A percentile compares a stretch with the other conserved stretches of the same genome.
Conservation (phyloP, 2,113 vertebrate species). For the Chlamydotis undulata region DNA sequence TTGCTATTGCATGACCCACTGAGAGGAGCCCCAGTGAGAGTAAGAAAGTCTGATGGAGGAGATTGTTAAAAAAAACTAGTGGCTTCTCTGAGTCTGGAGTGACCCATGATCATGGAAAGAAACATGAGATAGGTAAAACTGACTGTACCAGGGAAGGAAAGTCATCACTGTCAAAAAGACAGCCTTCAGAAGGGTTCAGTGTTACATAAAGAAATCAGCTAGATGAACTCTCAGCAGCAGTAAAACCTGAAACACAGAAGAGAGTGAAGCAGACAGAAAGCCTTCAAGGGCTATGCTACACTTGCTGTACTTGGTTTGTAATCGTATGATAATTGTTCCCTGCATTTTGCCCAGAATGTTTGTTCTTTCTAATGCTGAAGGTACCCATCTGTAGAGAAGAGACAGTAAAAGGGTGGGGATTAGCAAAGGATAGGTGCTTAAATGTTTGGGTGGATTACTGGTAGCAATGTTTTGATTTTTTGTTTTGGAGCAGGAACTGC, state of each 20-base stretch:
- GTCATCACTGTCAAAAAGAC: background rate
- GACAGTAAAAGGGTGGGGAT: background rate
- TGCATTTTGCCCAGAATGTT: background rate
- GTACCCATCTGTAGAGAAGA: background rate
- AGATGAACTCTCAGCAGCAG: background rate
- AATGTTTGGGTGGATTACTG: background rate
- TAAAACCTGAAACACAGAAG: background rate
- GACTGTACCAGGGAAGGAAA: background rate
- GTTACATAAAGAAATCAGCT: background rate
- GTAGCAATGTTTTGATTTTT: background rate
- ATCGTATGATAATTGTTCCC: background rate
- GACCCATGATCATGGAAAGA: background rate
- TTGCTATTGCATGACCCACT: rapidly evolving
- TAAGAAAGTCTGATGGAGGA: background rate
- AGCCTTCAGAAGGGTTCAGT: background rate
- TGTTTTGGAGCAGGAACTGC: background rate
- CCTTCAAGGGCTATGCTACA: background rate
- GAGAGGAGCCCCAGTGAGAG: background rate
- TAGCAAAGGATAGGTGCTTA: background rate
- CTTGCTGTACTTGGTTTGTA: background rate
- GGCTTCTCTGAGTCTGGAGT: background rate
- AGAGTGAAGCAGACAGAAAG: background rate
- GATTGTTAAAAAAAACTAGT: background rate
- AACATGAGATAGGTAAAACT: background rate
- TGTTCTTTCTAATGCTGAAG: background rate